Conservation (phyloP, 1,140 invertebrate species). For the Euglossa dilemma region DNA sequence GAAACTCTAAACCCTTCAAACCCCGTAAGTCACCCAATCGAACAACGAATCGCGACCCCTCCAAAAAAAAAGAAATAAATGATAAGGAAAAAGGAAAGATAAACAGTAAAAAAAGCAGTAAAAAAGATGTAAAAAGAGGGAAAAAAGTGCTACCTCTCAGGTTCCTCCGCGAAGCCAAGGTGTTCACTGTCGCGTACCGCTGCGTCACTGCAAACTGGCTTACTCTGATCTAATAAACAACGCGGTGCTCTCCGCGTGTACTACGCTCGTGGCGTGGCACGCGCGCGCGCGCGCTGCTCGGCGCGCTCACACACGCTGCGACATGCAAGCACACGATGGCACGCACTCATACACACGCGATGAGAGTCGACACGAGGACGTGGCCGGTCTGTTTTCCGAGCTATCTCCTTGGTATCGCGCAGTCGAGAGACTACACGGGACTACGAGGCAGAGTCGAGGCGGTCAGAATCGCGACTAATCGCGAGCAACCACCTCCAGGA, state of each 20-base stretch:
- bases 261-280: conserved; percentile 17
- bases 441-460: conserved; percentile 4
- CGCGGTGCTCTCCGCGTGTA: conserved; percentile 40
- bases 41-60: too few species aligned
- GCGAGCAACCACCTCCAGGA: conserved; percentile 42
- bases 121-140: not conserved
- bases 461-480: conserved; percentile 48
- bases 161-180: conserved; percentile 70
- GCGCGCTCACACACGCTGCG: not conserved
- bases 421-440: not conserved
- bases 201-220: conserved; percentile 80
- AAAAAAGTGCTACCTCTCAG: conserved; percentile 24
- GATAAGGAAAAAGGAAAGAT: too few species aligned
- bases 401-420: not conserved
- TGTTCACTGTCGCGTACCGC: conserved; percentile 71
- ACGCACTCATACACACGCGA: not conserved
- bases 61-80: not conserved
- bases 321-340: too few species aligned
- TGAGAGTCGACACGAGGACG: too few species aligned
- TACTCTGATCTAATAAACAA: conserved; percentile 81
- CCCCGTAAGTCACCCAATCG: too few species aligned
- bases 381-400: too few species aligned
- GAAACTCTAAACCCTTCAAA: too few species aligned
- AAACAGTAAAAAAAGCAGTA: not conserved
- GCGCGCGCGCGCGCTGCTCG: not conserved